phyloP scores from a whole-genome alignment of 2,797 vertebrate genomes.

The Eidolon dupreanum region DNA sequence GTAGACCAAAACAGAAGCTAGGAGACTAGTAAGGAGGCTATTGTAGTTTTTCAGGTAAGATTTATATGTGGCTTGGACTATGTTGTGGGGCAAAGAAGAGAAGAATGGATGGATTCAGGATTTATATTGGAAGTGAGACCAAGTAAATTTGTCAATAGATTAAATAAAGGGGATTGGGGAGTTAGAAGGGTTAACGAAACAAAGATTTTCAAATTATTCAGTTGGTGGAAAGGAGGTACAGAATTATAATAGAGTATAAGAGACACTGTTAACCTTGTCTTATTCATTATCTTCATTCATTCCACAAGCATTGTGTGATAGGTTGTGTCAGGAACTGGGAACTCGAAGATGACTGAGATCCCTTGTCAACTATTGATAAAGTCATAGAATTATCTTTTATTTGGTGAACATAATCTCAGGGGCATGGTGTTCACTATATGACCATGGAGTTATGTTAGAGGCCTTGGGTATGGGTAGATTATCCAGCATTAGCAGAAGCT shows the following conservation, averaged over 20 bases:
- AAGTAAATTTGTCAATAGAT: not conserved
- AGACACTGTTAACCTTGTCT: not conserved
- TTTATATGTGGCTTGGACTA: not conserved
- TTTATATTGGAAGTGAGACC: not conserved
- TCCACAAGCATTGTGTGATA: not conserved
- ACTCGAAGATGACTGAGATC: not conserved
- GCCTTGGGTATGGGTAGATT: not conserved
- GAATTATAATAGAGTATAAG: not conserved
- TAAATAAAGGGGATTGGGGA: not conserved
- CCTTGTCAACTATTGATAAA: not conserved
- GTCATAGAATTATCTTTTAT: not conserved
- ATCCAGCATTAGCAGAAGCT: not conserved
- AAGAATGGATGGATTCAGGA: not conserved
- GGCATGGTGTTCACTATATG: not conserved
- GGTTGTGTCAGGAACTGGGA: not conserved
- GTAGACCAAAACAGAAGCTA: not conserved
- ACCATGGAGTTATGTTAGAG: not conserved
- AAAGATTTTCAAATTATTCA: not conserved
- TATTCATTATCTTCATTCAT: not conserved
- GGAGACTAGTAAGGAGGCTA: not conserved
- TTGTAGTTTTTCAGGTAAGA: not conserved
- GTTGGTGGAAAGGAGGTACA: not conserved
- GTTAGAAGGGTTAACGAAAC: not conserved
- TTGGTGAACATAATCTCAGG: not conserved
- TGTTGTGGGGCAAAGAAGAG: not conserved